phyloP scores from a whole-genome alignment of 2,888 invertebrate species.

The Tinea trinotella region DNA sequence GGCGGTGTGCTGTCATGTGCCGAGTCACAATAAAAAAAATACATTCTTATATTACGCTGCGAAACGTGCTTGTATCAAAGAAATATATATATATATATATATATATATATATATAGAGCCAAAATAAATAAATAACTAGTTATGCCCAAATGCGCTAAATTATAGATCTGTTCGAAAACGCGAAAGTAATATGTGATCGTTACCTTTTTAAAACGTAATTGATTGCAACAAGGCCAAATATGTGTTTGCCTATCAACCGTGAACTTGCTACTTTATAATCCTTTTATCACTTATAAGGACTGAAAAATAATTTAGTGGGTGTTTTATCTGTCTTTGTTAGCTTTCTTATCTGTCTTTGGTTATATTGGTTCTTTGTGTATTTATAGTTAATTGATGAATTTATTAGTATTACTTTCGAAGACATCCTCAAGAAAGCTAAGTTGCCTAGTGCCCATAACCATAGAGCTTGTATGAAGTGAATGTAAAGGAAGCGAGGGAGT shows the following conservation, averaged over 20 bases:
- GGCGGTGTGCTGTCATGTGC: no score
- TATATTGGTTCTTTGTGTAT: neutral
- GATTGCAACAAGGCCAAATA: constrained; percentile 3
- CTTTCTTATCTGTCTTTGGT: constrained; percentile 4
- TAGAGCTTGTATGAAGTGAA: no score
- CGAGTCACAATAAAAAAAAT: no score
- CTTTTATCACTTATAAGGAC: neutral
- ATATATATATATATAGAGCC: no score
- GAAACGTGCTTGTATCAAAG: no score
- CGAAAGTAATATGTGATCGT: neutral
- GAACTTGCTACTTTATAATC: neutral
- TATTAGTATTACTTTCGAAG: neutral
- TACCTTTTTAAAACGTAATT: neutral
- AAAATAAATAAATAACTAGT: no score
- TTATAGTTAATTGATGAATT: neutral
- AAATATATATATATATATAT: no score
- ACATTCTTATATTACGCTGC: no score
- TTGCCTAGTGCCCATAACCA: no score
- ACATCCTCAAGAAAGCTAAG: no score
- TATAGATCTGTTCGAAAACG: neutral
- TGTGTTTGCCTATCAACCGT: constrained; percentile 6
- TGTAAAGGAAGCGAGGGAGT: no score
- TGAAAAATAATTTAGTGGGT: neutral
- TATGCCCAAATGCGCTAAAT: neutral
- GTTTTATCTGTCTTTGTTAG: neutral